A percentile compares a stretch with the other conserved stretches of the same genome.
These are phyloP conservation scores for Microplitis demolitor DNA, from an alignment of 1,140 invertebrate genomes.

Conservation along the genomic window DNA sequence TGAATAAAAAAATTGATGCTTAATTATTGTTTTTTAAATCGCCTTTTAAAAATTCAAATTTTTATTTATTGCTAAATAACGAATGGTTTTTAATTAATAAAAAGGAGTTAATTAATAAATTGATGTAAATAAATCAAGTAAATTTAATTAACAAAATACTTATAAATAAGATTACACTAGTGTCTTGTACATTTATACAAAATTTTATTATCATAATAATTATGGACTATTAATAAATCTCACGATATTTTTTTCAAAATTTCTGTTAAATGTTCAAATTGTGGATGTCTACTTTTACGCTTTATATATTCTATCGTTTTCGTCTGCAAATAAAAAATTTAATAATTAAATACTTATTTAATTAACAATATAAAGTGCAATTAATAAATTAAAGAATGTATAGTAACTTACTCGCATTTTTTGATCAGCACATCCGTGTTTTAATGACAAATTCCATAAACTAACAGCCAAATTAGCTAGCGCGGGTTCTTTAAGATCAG, in stretches of 20 bases:
- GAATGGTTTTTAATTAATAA: neutral
- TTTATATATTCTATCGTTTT: conserved; percentile 46
- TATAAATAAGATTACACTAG: neutral
- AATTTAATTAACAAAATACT: neutral
- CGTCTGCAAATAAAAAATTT: conserved; percentile 35
- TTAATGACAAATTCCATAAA: conserved; percentile 78
- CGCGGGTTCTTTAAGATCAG: conserved; percentile 67
- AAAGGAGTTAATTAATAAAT: neutral
- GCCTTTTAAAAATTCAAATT: too few species aligned
- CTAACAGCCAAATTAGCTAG: conserved; percentile 73
- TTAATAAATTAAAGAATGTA: neutral
- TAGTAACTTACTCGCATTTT: conserved; percentile 56
- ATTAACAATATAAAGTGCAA: neutral
- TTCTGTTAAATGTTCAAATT: conserved; percentile 47
- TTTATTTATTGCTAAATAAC: too few species aligned
- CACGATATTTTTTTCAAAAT: conserved; percentile 47
- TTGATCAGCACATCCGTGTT: conserved; percentile 63
- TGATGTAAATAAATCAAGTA: neutral
- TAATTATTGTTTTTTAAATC: too few species aligned
- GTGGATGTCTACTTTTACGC: conserved; percentile 44
- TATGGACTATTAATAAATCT: conserved; percentile 15
- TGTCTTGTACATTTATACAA: neutral
- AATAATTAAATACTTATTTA: neutral
- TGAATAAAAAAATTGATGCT: too few species aligned
- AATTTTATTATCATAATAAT: neutral